Evolutionary conservation across 2,797 vertebrate genomes (phyloP).

Genomic region (Danio choprae): DNA sequence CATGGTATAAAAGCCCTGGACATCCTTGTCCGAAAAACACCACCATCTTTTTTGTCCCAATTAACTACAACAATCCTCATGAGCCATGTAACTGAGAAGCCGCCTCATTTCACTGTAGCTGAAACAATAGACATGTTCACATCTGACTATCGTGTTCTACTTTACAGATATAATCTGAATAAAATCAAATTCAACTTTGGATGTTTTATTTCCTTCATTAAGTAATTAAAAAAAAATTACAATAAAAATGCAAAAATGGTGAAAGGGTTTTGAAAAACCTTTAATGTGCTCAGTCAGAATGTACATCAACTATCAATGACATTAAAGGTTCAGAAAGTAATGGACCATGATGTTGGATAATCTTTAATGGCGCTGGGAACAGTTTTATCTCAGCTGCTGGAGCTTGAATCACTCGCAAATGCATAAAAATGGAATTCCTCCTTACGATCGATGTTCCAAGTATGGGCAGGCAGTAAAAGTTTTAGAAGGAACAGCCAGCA

Average conservation of each 20-base stretch:
- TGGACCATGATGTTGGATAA: slow-evolving; percentile 8
- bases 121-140: neutral
- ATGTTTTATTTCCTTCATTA: neutral
- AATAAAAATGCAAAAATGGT: neutral
- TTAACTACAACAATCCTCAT: slow-evolving; percentile 67
- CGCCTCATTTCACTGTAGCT: neutral
- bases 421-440: neutral
- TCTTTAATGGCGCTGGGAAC: neutral
- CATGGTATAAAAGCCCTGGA: neutral
- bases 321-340: slow-evolving; percentile 8
- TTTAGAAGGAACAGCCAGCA: neutral
- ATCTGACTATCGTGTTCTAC: neutral
- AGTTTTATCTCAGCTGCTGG: neutral
- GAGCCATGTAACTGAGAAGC: slow-evolving; percentile 66
- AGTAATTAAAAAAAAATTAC: neutral
- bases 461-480: neutral
- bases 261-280: neutral
- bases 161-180: neutral
- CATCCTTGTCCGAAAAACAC: slow-evolving; percentile 70
- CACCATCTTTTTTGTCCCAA: slow-evolving; percentile 73
- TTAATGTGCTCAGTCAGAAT: slow-evolving; percentile 20
- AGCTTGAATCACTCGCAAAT: neutral
- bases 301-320: neutral
- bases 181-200: neutral
- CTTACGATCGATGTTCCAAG: neutral